Evolutionary conservation across 2,797 vertebrate genomes (phyloP).

Genomic region (Anomalospiza imberbis): DNA sequence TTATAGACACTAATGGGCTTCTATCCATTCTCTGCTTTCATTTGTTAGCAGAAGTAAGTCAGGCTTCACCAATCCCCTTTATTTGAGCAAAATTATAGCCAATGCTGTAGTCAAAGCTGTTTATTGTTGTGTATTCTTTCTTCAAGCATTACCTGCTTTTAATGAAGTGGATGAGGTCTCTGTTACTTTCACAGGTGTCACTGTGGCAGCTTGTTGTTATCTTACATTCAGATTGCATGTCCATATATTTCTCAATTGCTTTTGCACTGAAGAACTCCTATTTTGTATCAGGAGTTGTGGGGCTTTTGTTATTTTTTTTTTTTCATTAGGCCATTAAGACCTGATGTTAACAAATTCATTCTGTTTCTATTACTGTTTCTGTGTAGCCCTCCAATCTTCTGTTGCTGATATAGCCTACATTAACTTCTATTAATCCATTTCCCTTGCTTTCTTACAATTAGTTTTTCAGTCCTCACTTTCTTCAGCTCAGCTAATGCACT

Average conservation of each 20-base stretch:
- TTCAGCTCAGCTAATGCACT: neutral
- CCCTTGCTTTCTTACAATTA: neutral
- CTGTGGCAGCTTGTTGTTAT: neutral
- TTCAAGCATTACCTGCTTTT: neutral
- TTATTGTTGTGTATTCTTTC: neutral
- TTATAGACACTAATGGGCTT: constrained; percentile 31
- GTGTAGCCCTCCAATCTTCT: neutral
- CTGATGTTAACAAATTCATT: neutral
- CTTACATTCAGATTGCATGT: neutral
- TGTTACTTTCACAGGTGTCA: neutral
- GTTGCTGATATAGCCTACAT: neutral
- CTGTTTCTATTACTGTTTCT: neutral
- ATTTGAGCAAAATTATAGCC: neutral
- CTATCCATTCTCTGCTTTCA: neutral
- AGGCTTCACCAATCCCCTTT: neutral
- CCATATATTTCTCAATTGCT: neutral
- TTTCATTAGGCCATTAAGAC: neutral
- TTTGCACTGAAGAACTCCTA: neutral
- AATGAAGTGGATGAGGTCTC: neutral
- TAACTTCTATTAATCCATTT: neutral
- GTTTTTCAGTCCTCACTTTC: neutral
- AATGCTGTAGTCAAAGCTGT: neutral
- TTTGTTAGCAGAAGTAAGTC: constrained; percentile 5
- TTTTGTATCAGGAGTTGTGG: neutral
- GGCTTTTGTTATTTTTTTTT: neutral